phyloP scores from a whole-genome alignment of 1,140 invertebrate species.

The Lucilia sericata region DNA sequence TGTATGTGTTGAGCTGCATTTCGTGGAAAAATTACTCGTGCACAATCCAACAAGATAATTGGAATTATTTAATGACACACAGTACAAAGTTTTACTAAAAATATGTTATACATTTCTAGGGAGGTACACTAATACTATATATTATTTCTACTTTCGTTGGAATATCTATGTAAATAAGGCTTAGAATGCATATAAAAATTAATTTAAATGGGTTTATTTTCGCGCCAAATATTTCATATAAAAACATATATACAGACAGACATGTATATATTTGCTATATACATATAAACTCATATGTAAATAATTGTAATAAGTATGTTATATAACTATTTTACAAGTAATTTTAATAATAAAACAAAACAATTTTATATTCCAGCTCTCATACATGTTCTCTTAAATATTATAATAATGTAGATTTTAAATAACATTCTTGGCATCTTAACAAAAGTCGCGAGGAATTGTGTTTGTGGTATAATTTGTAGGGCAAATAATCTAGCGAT shows the following conservation, averaged over 20 bases:
- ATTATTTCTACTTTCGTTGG: background rate
- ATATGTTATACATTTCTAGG: background rate
- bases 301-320: background rate
- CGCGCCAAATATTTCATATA: background rate
- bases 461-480: too few relatives aligned
- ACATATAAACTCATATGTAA: too few relatives aligned
- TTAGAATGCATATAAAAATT: background rate
- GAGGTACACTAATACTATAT: background rate
- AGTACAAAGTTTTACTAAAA: background rate
- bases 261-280: too few relatives aligned
- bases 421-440: too few relatives aligned
- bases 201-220: constrained; percentile 14
- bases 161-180: background rate
- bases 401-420: too few relatives aligned
- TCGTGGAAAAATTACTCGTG: constrained; percentile 23
- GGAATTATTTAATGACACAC: constrained; percentile 3
- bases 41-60: background rate
- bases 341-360: constrained; percentile 1
- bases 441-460: too few relatives aligned
- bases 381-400: background rate
- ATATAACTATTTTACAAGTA: background rate
- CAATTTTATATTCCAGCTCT: background rate
- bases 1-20: background rate
- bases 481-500: too few relatives aligned
- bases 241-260: background rate